Base-by-base conservation (phyloP, 2,113 vertebrate genomes). In the Scortum barcoo region DNA sequence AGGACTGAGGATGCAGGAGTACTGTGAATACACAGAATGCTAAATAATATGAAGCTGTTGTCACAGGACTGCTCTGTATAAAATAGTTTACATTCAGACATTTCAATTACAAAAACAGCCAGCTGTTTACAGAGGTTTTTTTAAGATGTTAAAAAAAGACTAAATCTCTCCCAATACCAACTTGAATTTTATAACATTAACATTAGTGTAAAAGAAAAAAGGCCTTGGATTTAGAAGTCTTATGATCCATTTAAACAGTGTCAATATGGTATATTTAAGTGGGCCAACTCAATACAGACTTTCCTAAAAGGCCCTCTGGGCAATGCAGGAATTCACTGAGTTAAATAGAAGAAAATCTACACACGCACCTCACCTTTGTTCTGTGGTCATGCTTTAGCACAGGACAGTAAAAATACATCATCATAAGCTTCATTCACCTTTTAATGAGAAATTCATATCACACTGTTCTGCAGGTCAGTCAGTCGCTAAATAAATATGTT, bases 21-120 rank as follows among this genome's bases (percentile, higher is more conserved):
- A 76, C 22, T 60, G 62, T 65, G 74, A 79, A 60, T 54, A 30
- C 40, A 30, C 57, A 74, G 12, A 76, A 75, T 77, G 81, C 79
- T 66, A 73, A 76, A 83, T 72, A 77, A 88, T 67, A 75, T 48
- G 36, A 57, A 53, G 57, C 95, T 66, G 70, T 83, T n/a, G 42
- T 85, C 74, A 76, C 72, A 76, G 84, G 70, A 73, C 62, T 26
- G 63, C 72, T 76, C 56, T 60, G 51, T 66, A 81, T 54, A 57
- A 51, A 48, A 38, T 24, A 66, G 14, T 75, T 51, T 72, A 44
- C 9, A 46, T 81, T 67, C 16, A 72, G 66, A 67, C 40, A 16
- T 66, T 62, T 54, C 26, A 66, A 3, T 73, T 54, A 48, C 38
- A 42, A 60, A 57, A 65, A 60, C 0, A 40, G n/a, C 0, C 13